phyloP scores from a whole-genome alignment of 2,888 invertebrate species.

The Phaedon cochleariae region DNA sequence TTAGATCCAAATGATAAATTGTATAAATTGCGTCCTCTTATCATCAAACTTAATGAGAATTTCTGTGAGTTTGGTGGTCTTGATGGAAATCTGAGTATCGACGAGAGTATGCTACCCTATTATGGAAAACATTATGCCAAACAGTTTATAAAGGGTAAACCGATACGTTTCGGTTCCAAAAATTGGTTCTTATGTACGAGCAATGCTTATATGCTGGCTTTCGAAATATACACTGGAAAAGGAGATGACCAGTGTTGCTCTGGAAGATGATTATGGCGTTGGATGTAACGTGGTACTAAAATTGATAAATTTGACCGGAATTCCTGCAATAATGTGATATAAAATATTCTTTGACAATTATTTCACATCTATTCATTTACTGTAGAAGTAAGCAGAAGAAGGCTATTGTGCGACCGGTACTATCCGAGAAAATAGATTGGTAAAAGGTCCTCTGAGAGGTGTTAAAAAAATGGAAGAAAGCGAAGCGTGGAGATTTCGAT shows the following conservation, averaged over 20 bases:
- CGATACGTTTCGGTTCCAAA: slow-evolving; percentile 45
- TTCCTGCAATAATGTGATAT: slow-evolving; percentile 11
- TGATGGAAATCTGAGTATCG: slow-evolving; percentile 36
- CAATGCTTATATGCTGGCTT: slow-evolving; percentile 39
- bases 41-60: slow-evolving; percentile 25
- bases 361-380: slow-evolving; percentile 21
- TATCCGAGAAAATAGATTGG: slow-evolving; percentile 29
- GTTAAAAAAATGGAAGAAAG: slow-evolving; percentile 28
- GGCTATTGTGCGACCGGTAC: slow-evolving; percentile 32
- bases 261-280: slow-evolving; percentile 34
- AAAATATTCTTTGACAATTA: slow-evolving; percentile 36
- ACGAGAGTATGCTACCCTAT: slow-evolving; percentile 43
- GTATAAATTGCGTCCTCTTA: slow-evolving; percentile 35
- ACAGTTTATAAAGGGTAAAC: slow-evolving; percentile 42
- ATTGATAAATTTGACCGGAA: slow-evolving; percentile 27
- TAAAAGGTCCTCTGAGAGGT: slow-evolving; percentile 27
- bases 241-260: neutral
- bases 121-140: too few relatives aligned
- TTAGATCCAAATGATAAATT: slow-evolving; percentile 30
- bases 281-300: slow-evolving; percentile 37
- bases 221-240: slow-evolving; percentile 45
- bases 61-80: slow-evolving; percentile 30
- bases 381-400: slow-evolving; percentile 16
- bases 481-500: slow-evolving; percentile 18
- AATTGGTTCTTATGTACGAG: slow-evolving; percentile 42